Evolutionary conservation across 2,113 vertebrate species (phyloP), one percentile per base, ranked within the genome.

Genomic region (Panthera leo): DNA sequence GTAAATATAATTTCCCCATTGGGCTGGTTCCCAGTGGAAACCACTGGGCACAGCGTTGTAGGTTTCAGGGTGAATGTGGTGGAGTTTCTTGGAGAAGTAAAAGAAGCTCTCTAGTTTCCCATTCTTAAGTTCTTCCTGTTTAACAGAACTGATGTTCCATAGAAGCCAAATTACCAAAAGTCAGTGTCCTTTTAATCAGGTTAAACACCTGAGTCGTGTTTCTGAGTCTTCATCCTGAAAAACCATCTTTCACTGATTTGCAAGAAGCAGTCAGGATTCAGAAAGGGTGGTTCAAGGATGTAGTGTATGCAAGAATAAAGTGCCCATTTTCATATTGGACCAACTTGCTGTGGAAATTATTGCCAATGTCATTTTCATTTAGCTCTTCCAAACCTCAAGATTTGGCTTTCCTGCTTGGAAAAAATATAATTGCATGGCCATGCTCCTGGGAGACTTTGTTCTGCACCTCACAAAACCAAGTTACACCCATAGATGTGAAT

Each of bases 331-430:
- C 91, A 86, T 29, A 85, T 48, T 45, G 70, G 58, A 91, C 63
- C 58, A 79, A 93, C 48, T 97, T 96, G 79, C 94, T 48, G 7
- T 85, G 80, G 82, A 63, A 96, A 84, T 70, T 71, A 73, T 63
- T 93, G 92, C 93, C 97, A 97, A 84, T 36, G 16, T 58, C 70
- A 53, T 96, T 97, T 97, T 98, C 85, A 93, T 93, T 94, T 53
- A 86, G 91, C 29, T 93, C 78, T 93, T 95, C 95, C 83, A 97
- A 97, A 97, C 86, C 96, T 98, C 89, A 97, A 89, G n/a, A 58
- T 95, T 85, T 95, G 85, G 48, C 94, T 96, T 97, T 96, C 85
- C 82, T 94, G 70, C 83, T 87, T 94, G 96, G 97, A 93, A 94
- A 92, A 97, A 95, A 96, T 55, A 85, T 68, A 91, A 93, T 89